Evolutionary conservation across 2,113 vertebrate species (phyloP), one percentile per base, ranked within the genome.

Genomic region (Alectura lathami): DNA sequence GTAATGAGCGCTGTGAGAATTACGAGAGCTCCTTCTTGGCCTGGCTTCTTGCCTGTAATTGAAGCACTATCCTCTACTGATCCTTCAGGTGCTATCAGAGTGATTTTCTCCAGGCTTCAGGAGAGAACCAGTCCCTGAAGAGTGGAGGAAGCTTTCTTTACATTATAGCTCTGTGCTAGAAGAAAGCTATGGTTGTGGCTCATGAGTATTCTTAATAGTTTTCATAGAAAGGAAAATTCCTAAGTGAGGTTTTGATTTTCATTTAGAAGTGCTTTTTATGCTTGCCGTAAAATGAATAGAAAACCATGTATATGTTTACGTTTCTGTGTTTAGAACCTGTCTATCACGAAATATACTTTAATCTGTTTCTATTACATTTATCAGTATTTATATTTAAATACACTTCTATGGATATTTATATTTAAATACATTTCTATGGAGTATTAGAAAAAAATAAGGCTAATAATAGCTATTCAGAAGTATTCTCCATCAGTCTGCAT

Each of bases 1-100:
- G 97, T 98, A 98, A 98, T 98, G 98, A 99, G 98, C 97, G 95
- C 91, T 76, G 92, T 97, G 98, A 98, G 98, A 96, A 96, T 96
- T 95, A 83, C 3, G 77, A 93, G 96, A 79, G 79, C 60, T 95
- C 82, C 94, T 97, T 96, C 97, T 95, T 96, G 96, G 96, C 95
- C 94, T 89, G 79, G 63, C 70, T 91, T 95, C 90, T 96, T 94
- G 22, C 53, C 91, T 93, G 92, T 97, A 98, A 98, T 97, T 98
- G 96, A 98, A 98, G 97, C 84, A 51, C 93, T 97, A 95, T 95
- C 97, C 98, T 97, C 97, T 97, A 91, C 95, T 96, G 98, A 97
- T 96, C 97, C 95, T 97, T 98, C 97, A 98, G 97, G 97, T 98
- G 97, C 97, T 97, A 94, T 96, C 59, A 54, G 83, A 96, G 94